A percentile compares a stretch with the other conserved stretches of the same genome.
Conservation (phyloP, 2,797 vertebrate species). For the Clarias fuscus region DNA sequence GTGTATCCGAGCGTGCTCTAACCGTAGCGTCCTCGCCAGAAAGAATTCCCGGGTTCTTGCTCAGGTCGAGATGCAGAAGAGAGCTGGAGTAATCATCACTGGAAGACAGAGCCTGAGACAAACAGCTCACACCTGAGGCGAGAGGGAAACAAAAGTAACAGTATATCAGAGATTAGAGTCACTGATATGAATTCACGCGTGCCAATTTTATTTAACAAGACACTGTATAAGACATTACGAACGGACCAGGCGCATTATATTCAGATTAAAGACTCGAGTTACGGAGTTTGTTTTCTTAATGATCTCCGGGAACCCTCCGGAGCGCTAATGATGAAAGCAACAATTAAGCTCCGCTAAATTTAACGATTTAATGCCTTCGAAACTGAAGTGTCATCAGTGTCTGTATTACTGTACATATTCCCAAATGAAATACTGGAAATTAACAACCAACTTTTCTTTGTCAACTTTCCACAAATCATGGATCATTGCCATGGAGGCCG, state of each 20-base stretch:
- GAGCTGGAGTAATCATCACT: constrained; percentile 88
- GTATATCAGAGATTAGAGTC: not conserved
- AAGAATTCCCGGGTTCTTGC: constrained; percentile 87
- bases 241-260: not conserved
- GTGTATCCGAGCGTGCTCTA: constrained; percentile 56
- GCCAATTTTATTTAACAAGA: not conserved
- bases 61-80: constrained; percentile 86
- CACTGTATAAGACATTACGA: not conserved
- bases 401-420: not conserved
- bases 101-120: constrained; percentile 87
- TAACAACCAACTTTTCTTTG: not conserved
- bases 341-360: constrained; percentile 4
- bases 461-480: constrained; percentile 1
- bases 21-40: constrained; percentile 88
- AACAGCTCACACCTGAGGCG: constrained; percentile 78
- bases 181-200: not conserved
- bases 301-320: constrained; percentile 2
- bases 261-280: not conserved
- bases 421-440: constrained; percentile 1
- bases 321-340: not conserved
- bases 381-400: constrained; percentile 6
- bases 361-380: constrained; percentile 2
- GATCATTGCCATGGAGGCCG: constrained; percentile 16
- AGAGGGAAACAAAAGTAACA: not conserved
- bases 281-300: not conserved